Conservation (phyloP, 2,888 invertebrate genomes). For the Autographa gamma region DNA sequence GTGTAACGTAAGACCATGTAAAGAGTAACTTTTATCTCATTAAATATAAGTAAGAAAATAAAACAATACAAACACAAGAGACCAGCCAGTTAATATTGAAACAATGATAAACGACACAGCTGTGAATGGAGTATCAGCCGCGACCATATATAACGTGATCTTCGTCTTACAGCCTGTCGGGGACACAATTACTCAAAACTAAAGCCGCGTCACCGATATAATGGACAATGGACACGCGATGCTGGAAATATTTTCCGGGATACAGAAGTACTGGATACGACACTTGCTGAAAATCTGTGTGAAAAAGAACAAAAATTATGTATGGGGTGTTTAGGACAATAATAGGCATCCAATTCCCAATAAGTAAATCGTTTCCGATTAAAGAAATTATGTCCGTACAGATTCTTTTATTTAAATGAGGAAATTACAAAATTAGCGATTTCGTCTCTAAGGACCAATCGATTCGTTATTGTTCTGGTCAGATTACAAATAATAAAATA, state of each 20-base stretch:
- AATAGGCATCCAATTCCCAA: too few relatives aligned
- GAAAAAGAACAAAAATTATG: neutral
- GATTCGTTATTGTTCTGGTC: neutral
- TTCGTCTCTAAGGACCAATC: neutral
- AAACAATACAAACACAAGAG: constrained; percentile 15
- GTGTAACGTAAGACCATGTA: neutral
- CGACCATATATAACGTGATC: constrained; percentile 60
- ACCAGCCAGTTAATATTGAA: constrained; percentile 50
- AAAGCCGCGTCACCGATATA: constrained; percentile 74
- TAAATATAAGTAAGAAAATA: neutral
- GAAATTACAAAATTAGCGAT: neutral
- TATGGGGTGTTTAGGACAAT: too few relatives aligned
- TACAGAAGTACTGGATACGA: constrained; percentile 32
- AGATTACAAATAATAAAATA: neutral
- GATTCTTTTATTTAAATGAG: neutral
- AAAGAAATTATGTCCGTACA: too few relatives aligned
- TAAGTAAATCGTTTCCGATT: too few relatives aligned
- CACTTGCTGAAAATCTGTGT: constrained; percentile 1
- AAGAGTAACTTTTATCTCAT: neutral
- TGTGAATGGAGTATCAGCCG: constrained; percentile 56
- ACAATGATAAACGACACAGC: constrained; percentile 50
- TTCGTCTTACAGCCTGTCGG: constrained; percentile 63
- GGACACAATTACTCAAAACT: constrained; percentile 74
- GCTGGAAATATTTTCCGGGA: constrained; percentile 61
- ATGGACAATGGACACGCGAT: constrained; percentile 73